Conservation (phyloP, 2,113 vertebrate genomes). For the Antechinus flavipes region DNA sequence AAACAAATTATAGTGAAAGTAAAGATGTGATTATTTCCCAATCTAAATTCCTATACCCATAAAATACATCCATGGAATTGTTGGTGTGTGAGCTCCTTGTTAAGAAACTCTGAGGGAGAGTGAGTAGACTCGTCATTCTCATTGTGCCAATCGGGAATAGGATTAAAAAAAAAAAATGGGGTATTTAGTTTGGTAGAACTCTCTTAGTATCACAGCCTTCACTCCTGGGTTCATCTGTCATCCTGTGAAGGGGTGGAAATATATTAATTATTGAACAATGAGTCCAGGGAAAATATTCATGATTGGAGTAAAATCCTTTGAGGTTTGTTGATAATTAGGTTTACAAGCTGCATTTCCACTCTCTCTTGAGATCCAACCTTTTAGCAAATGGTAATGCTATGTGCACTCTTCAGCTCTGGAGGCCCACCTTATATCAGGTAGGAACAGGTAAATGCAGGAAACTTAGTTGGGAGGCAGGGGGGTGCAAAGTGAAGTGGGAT, state of each 20-base stretch:
- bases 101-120: background rate
- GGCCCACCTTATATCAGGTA: background rate
- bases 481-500: background rate
- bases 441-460: background rate
- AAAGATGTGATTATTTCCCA: background rate
- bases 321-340: background rate
- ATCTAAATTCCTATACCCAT: background rate
- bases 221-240: background rate
- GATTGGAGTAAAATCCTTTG: background rate
- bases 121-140: background rate
- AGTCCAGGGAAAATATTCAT: background rate
- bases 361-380: background rate
- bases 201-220: background rate
- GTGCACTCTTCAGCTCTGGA: background rate
- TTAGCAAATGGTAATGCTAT: background rate
- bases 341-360: background rate
- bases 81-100: background rate
- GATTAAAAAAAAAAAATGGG: background rate
- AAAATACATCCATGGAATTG: background rate
- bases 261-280: background rate
- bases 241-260: background rate
- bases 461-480: background rate
- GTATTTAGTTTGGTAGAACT: background rate
- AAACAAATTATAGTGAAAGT: background rate
- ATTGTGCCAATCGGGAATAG: background rate